Percentiles rank a stretch among this genome's conserved stretches.
phyloP scores from a whole-genome alignment of 2,888 invertebrate species.

The Leptura quadrifasciata region DNA sequence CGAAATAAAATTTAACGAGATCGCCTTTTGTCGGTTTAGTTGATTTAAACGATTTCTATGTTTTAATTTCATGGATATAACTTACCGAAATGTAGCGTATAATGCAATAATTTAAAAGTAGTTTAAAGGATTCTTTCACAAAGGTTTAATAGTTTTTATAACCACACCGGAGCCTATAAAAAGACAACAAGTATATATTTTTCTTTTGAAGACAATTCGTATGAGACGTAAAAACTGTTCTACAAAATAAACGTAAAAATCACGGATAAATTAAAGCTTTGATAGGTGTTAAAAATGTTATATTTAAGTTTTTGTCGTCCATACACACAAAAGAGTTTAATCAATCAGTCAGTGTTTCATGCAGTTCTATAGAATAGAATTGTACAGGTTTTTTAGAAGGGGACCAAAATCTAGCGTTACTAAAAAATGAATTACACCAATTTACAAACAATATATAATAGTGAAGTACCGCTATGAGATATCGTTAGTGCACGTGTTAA shows the following conservation, averaged over 20 bases:
- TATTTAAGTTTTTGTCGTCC: background rate
- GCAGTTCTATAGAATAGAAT: background rate
- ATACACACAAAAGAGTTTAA: conserved; percentile 11
- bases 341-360: conserved; percentile 2
- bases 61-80: conserved; percentile 58
- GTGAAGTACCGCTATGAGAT: no score
- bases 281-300: background rate
- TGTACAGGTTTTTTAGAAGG: no score
- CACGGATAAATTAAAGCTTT: conserved; percentile 15
- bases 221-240: conserved; percentile 1
- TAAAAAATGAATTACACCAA: no score
- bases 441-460: no score
- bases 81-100: conserved; percentile 53
- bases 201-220: conserved; percentile 16
- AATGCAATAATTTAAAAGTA: conserved; percentile 50
- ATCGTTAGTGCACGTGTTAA: no score
- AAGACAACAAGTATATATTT: conserved; percentile 18
- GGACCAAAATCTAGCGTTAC: no score
- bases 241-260: conserved; percentile 21
- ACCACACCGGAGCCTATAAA: conserved; percentile 3
- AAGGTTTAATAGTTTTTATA: conserved; percentile 24
- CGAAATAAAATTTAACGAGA: conserved; percentile 42
- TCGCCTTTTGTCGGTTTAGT: conserved; percentile 52
- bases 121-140: conserved; percentile 27
- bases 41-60: conserved; percentile 52